Conservation (phyloP, 2,113 vertebrate genomes). For the Balaenoptera acutorostrata region DNA sequence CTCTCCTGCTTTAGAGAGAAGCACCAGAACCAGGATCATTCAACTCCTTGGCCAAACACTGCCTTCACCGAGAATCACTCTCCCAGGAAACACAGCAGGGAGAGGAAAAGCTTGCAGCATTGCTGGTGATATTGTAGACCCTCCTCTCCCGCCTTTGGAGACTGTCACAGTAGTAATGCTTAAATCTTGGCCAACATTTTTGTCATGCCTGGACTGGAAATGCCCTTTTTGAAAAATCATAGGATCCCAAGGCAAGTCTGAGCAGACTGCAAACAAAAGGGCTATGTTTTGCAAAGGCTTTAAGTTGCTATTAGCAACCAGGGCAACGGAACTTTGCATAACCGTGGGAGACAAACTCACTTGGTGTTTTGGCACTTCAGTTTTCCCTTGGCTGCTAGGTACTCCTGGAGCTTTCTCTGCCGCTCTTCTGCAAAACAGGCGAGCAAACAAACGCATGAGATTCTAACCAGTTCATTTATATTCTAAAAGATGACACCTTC, state of each 20-base stretch:
- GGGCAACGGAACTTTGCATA: not conserved
- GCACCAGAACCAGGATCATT: not conserved
- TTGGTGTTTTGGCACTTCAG: slow-evolving; percentile 56
- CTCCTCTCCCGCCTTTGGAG: not conserved
- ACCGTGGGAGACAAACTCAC: slow-evolving; percentile 67
- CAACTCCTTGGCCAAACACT: not conserved
- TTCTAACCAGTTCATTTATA: not conserved
- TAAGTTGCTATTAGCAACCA: not conserved
- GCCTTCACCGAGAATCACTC: not conserved
- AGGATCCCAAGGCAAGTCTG: not conserved
- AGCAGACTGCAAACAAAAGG: not conserved
- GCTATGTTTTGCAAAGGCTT: not conserved
- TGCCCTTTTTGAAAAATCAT: not conserved
- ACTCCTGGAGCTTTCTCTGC: slow-evolving; percentile 59
- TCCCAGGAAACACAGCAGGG: not conserved
- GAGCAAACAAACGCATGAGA: not conserved
- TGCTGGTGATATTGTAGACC: not conserved
- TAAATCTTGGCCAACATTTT: not conserved
- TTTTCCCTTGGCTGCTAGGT: slow-evolving; percentile 66
- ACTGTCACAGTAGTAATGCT: not conserved
- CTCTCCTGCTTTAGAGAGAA: not conserved
- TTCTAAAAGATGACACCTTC: not conserved
- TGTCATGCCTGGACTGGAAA: not conserved
- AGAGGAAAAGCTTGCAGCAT: not conserved
- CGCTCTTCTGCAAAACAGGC: slow-evolving; percentile 56